Evolutionary conservation across 2,888 invertebrate genomes (phyloP), one percentile per base, ranked within the genome.

Genomic region (Hydriomena furcata): DNA sequence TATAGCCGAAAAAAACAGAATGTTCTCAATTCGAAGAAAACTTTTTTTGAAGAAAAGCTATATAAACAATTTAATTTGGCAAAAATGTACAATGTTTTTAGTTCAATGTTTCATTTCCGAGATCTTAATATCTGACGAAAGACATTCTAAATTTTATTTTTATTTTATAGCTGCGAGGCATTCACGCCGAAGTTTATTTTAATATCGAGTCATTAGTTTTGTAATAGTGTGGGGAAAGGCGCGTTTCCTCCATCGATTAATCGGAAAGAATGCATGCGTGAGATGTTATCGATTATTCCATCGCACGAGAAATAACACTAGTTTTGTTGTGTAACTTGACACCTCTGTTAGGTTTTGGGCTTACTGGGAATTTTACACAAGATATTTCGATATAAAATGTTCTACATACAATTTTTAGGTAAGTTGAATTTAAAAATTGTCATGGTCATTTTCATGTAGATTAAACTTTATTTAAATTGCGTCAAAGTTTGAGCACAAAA

Each of bases 291-390:
- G 61, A 60, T 69, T 74, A 71, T 80, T 76, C 75, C 75, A 68
- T 70, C 76, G 76, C 74, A 73, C 71, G 69, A 75, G 74, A 76
- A 55, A 49, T 71, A 76, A 81, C 85, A 80, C 78, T 74, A 71
- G 76, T 73, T 76, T 68, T 76, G 76, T 80, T 77, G 70, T 78
- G 85, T 84, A 82, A 87, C 71, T 76, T 76, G 81, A 87, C 82
- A 85, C 85, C 68, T 71, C 59, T 42, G 5, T 58, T 57, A 68
- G 45, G 76, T 28, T 45, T 34, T 51, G 21, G 60, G 51, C 42
- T 59, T 63, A 82, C 44, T 41, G 54, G 30, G 70, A 20, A 17
- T 17, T 17, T 3, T 17, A 17, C 17, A 17, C 17, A 4, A n/a
- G n/a, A n/a, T n/a, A n/a, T n/a, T n/a, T n/a, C n/a, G n/a, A n/a